Base-by-base conservation (phyloP, 2,888 invertebrate genomes). In the Dermolepida albohirtum region DNA sequence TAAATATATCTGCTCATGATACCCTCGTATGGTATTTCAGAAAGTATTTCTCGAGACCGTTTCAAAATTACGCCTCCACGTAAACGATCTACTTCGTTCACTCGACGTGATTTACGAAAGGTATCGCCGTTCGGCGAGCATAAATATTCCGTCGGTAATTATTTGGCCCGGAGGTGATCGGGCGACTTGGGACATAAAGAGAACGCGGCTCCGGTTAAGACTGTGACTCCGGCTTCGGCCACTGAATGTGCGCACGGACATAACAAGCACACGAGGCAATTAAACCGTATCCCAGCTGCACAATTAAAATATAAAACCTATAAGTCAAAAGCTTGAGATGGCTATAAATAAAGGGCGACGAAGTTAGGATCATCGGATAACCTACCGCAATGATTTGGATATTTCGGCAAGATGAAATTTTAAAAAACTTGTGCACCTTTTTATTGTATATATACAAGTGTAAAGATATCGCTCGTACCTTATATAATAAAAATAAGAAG, bases 231-330 rank as follows among this genome's bases (percentile, higher is more conserved):
- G 59, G 34, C 47, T 40, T 34, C 34, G 51, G 59, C 66, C 66
- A 66, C 59, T 34, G 66, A 59, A 64, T 62, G 34, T 62, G 44
- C 59, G 47, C 39, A 47, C 47, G 47, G 59, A 66, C 59, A 50
- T 50, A 66, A 59, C 66, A 59, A 59, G 66, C 57, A 40, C 66
- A 41, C 55, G 57, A 59, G 57, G 55, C 51, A 66, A 66, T 57
- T 50, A 57, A 66, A 64, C 44, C 41, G 49, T 50, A 55, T 66
- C 50, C 50, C 55, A 57, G 40, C 47, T 59, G 66, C 49, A 50
- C 66, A 50, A 50, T 66, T 59, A 51, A 66, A 59, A 66, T 51
- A 66, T 50, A 51, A 66, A 66, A 50, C 50, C 66, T 44, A 66
- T 55, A 66, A 66, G 44, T 66, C 66, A 66, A 59, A 40, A 41